A percentile compares a stretch with the other conserved stretches of the same genome.
These are phyloP conservation scores for Simalia tracyae DNA, from an alignment of 2,797 vertebrate species.

Conservation along the genomic window DNA sequence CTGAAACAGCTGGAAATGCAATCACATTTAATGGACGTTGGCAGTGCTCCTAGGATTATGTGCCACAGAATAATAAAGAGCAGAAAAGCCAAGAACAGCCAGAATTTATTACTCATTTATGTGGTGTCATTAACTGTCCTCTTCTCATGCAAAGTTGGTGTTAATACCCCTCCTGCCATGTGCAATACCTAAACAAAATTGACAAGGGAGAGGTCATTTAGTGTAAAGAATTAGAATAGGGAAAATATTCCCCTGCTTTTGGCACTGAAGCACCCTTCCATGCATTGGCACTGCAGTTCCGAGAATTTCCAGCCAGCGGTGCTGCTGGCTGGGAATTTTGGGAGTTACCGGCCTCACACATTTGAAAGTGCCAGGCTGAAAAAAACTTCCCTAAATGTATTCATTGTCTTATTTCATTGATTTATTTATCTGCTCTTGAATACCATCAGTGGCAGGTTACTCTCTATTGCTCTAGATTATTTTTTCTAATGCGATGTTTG, in stretches of 20 bases:
- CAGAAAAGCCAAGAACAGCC: constrained; percentile 39
- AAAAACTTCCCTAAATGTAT: neutral
- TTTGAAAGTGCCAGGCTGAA: neutral
- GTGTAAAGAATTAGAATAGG: constrained; percentile 29
- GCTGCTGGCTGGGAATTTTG: neutral
- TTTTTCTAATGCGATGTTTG: neutral
- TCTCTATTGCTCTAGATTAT: neutral
- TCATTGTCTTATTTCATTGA: neutral
- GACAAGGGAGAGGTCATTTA: constrained; percentile 30
- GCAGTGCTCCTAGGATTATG: constrained; percentile 8
- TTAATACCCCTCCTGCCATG: neutral
- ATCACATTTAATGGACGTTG: constrained; percentile 30
- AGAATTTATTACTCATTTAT: constrained; percentile 42
- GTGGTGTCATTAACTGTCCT: constrained; percentile 27
- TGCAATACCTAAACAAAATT: constrained; percentile 2
- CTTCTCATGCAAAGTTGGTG: constrained; percentile 23
- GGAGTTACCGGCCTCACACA: neutral
- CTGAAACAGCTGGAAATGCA: constrained; percentile 33
- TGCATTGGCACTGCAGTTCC: neutral
- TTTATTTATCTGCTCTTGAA: neutral
- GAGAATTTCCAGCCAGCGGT: neutral
- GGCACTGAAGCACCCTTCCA: neutral
- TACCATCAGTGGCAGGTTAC: neutral
- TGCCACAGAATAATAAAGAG: constrained; percentile 38
- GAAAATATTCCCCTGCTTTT: neutral